A percentile compares a stretch with the other conserved stretches of the same genome.
Evolutionary conservation across 2,797 vertebrate species (phyloP).

Genomic region (Microctenopoma stevenorrisi): DNA sequence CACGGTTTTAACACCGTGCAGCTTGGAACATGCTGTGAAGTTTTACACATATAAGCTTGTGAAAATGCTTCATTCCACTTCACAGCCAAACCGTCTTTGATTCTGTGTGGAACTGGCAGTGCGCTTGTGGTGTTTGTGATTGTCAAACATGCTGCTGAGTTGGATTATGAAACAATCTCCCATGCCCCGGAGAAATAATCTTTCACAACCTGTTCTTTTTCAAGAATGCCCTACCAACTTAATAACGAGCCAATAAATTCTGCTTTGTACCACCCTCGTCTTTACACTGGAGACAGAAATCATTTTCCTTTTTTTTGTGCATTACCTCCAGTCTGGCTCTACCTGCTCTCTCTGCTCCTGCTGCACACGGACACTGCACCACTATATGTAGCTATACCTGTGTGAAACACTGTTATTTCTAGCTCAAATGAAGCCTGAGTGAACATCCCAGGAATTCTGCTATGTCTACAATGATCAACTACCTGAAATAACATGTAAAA

Average conservation of each 20-base stretch:
- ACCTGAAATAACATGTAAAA: slow-evolving; percentile 7
- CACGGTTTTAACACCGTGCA: slow-evolving; percentile 32
- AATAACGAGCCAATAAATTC: slow-evolving; percentile 42
- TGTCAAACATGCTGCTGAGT: slow-evolving; percentile 63
- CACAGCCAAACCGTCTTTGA: slow-evolving; percentile 53
- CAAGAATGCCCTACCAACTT: slow-evolving; percentile 29
- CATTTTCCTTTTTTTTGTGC: slow-evolving; percentile 1
- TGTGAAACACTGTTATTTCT: slow-evolving; percentile 6
- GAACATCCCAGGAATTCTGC: slow-evolving; percentile 4
- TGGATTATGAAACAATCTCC: slow-evolving; percentile 58
- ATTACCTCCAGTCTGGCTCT: slow-evolving; percentile 18
- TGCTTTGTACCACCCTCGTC: slow-evolving; percentile 15
- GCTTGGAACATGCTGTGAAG: slow-evolving; percentile 53
- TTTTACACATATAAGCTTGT: slow-evolving; percentile 59
- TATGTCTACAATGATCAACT: slow-evolving; percentile 7
- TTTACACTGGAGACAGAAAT: background rate
- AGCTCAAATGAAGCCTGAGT: slow-evolving; percentile 23
- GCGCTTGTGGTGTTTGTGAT: slow-evolving; percentile 39
- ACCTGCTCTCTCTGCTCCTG: background rate
- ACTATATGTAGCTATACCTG: background rate
- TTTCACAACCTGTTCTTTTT: slow-evolving; percentile 61
- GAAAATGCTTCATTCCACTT: slow-evolving; percentile 50
- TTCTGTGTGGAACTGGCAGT: slow-evolving; percentile 54
- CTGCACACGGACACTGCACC: too few relatives aligned
- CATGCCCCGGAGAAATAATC: slow-evolving; percentile 44